These are phyloP conservation scores for Sinodicranocentrus sp. DNA, from an alignment of 2,888 invertebrate species.

Conservation along the genomic window DNA sequence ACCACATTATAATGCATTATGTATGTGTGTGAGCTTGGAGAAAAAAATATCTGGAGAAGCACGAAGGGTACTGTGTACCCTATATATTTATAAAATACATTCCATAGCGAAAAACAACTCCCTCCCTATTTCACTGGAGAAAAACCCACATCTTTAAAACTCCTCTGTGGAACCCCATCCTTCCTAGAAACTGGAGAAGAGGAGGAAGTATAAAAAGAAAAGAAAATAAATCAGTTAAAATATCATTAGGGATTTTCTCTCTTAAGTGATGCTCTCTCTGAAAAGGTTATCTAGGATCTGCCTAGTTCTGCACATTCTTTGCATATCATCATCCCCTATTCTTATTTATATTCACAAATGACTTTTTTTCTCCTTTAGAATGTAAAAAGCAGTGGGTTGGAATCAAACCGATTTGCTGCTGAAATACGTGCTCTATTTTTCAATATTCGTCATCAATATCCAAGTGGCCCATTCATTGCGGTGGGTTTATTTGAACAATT, in stretches of 20 bases:
- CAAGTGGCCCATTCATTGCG: no score
- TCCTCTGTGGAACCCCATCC: no score
- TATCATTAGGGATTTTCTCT: conserved; percentile 61
- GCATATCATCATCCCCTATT: not conserved
- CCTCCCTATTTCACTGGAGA: not conserved
- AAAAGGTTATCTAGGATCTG: not conserved
- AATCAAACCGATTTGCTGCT: not conserved
- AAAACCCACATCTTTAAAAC: conserved; percentile 6
- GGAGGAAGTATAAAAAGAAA: conserved; percentile 2
- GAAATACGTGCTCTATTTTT: no score
- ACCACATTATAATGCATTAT: conserved; percentile 47
- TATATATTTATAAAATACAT: not conserved
- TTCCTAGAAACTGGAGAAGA: not conserved
- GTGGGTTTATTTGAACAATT: no score
- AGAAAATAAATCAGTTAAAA: conserved; percentile 67
- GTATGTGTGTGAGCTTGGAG: conserved; percentile 17
- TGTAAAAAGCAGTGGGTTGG: not conserved
- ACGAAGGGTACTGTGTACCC: no score
- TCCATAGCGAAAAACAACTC: conserved; percentile 1
- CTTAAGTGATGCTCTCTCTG: not conserved
- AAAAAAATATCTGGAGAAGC: conserved; percentile 15
- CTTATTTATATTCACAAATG: not conserved
- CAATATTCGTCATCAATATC: no score
- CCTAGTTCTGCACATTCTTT: not conserved
- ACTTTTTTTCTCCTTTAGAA: no score